Evolutionary conservation across 2,888 invertebrate species (phyloP).

Genomic region (Eudemis profundana): DNA sequence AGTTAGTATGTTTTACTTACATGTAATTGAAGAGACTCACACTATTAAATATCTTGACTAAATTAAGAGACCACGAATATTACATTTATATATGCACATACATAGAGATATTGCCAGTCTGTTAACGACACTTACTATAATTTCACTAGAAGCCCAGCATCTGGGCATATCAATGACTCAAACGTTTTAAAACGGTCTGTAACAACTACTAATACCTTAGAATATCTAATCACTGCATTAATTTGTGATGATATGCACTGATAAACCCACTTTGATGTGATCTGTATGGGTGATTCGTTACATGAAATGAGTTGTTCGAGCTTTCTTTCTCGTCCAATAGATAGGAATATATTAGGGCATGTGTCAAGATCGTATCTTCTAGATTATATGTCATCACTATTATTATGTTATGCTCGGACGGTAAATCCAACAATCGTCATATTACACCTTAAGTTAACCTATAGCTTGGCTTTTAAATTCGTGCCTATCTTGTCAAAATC

Average conservation of each 20-base stretch:
- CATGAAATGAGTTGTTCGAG: constrained; percentile 71
- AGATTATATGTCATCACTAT: constrained; percentile 78
- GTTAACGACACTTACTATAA: constrained; percentile 82
- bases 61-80: constrained; percentile 83
- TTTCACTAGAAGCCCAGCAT: constrained; percentile 82
- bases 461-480: constrained; percentile 84
- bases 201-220: constrained; percentile 85
- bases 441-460: constrained; percentile 80
- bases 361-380: constrained; percentile 74
- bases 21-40: constrained; percentile 81
- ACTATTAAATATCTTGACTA: constrained; percentile 85
- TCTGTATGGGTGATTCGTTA: constrained; percentile 68
- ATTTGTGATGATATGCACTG: constrained; percentile 85
- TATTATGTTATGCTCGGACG: constrained; percentile 83
- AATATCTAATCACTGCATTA: constrained; percentile 84
- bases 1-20: constrained; percentile 80
- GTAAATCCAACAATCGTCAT: constrained; percentile 81
- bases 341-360: constrained; percentile 72
- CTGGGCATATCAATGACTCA: constrained; percentile 82
- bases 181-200: constrained; percentile 80
- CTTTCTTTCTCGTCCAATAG: constrained; percentile 62
- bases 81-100: constrained; percentile 82
- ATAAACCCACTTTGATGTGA: constrained; percentile 76
- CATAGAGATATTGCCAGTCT: constrained; percentile 85
- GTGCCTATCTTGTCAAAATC: constrained; percentile 80